Evolutionary conservation across 2,113 vertebrate species (phyloP), one percentile per base, ranked within the genome.

Genomic region (Oryzias celebensis): DNA sequence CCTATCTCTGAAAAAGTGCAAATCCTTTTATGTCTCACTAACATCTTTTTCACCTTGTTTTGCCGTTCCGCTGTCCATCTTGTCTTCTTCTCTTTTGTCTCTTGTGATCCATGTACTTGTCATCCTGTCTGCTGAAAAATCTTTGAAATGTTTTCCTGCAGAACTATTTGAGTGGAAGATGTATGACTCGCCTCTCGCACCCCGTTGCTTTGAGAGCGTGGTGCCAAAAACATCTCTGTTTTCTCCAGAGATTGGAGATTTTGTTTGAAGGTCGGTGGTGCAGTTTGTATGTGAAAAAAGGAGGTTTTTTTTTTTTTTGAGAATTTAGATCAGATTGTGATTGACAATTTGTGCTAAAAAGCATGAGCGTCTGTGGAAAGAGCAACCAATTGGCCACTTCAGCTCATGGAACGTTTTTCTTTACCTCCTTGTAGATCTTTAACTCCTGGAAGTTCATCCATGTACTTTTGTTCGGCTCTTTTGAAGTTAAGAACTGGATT

Each of bases 81-180:
- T 10, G 36, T 36, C 36, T 44, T 50, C 41, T 43, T 55, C 20
- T 24, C 2, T 18, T 31, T 46, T 56, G 50, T 55, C 44, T 55
- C 52, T 44, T 44, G 65, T 61, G 17, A 31, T 61, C 20, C 3
- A 1, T 65, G 36, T 64, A 56, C 62, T 56, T 75, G 73, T 72
- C 76, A 68, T 66, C 53, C 20, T 20, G 60, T 73, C 63, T 7
- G 24, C 31, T 57, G 36, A 41, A 57, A 80, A 45, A 62, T 54
- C 61, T 80, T 75, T 83, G 73, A 82, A 80, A 55, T 53, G 4
- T 71, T 68, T 81, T 65, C 73, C 80, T 26, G 28, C 53, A 41
- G 75, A 67, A 73, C 52, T 36, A 24, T 62, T 55, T 74, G 74
- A 66, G 57, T 24, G 26, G 70, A 58, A 73, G 75, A 73, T 73